phyloP scores from a whole-genome alignment of 2,888 invertebrate species.

The Drosophila emarginata region DNA sequence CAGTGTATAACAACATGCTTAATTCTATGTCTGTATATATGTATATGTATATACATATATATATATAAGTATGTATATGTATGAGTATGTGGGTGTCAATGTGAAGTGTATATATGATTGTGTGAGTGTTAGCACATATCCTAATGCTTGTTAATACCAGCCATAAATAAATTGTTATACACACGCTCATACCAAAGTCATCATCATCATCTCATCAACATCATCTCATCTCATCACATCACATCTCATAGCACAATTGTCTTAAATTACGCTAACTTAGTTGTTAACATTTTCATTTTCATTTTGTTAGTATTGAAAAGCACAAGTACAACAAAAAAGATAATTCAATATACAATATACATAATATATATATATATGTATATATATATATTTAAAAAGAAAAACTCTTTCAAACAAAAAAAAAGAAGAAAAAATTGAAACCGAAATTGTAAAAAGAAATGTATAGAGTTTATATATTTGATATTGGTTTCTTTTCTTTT shows the following conservation, averaged over 20 bases:
- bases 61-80: background rate
- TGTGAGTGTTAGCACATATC: conserved; percentile 59
- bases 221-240: conserved; percentile 6
- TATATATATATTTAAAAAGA: background rate
- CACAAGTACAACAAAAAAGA: background rate
- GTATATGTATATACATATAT: conserved; percentile 1
- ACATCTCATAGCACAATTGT: conserved; percentile 46
- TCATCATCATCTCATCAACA: conserved; percentile 13
- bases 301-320: background rate
- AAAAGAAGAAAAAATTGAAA: background rate
- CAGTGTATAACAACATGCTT: conserved; percentile 27
- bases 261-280: conserved; percentile 9
- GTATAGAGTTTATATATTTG: conserved; percentile 9
- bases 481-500: conserved; percentile 3
- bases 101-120: conserved; percentile 31
- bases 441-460: background rate
- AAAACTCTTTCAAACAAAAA: conserved; percentile 37
- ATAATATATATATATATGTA: background rate
- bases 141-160: conserved; percentile 60
- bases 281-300: conserved; percentile 32
- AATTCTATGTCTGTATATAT: conserved; percentile 25
- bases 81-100: background rate
- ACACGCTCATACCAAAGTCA: conserved; percentile 29
- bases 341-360: background rate
- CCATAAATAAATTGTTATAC: conserved; percentile 45